A percentile compares a stretch with the other conserved stretches of the same genome.
These are phyloP conservation scores for Drosophila malerkotliana DNA, from an alignment of 1,140 invertebrate species.

Conservation along the genomic window DNA sequence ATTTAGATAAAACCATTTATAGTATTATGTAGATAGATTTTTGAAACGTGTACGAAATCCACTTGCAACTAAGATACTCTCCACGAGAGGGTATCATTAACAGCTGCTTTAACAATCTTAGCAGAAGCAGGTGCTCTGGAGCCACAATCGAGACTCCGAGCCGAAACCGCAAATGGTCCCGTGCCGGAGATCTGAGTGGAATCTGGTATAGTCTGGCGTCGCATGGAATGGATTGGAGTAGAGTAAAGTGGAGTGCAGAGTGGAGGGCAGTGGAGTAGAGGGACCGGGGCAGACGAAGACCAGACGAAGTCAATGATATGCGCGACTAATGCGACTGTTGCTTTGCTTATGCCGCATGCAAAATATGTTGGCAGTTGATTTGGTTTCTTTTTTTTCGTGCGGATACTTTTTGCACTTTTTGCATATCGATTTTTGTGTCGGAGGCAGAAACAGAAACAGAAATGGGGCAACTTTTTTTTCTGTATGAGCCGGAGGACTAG, in stretches of 20 bases:
- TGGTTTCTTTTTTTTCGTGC: conserved; percentile 24
- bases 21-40: too few relatives aligned
- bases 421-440: conserved; percentile 67
- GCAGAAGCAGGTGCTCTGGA: conserved; percentile 60
- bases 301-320: conserved; percentile 67
- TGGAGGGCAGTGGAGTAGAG: background rate
- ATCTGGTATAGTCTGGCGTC: conserved; percentile 30
- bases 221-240: conserved; percentile 11
- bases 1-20: too few relatives aligned
- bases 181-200: conserved; percentile 23
- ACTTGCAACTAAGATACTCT: conserved; percentile 7
- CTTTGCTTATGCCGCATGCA: conserved; percentile 61
- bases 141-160: conserved; percentile 54
- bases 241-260: background rate
- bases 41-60: too few relatives aligned
- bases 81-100: conserved; percentile 9
- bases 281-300: conserved; percentile 19
- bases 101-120: conserved; percentile 52
- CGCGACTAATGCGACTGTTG: conserved; percentile 64
- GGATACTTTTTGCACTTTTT: conserved; percentile 39
- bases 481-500: conserved; percentile 17
- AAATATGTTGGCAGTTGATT: conserved; percentile 61
- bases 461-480: conserved; percentile 70
- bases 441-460: conserved; percentile 48
- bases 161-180: conserved; percentile 41